Conservation (phyloP, 2,797 vertebrate genomes). For the Hydrocynus forskahlii region DNA sequence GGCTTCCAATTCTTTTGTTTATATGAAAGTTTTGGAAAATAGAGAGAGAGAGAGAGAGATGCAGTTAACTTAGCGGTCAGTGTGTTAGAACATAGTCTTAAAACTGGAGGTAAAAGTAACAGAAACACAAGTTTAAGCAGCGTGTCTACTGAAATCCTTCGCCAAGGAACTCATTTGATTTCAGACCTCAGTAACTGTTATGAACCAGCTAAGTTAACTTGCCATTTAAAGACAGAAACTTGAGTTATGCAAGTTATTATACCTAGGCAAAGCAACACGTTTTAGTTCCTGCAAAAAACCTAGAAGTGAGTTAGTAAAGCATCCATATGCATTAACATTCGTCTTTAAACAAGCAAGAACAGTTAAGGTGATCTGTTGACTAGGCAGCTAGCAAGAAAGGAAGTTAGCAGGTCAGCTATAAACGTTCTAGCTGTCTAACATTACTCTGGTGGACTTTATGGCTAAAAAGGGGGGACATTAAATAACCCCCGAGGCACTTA, state of each 20-base stretch:
- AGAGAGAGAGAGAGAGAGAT: no score
- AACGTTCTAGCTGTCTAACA: not conserved
- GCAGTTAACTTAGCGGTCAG: no score
- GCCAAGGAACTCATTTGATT: not conserved
- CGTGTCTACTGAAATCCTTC: not conserved
- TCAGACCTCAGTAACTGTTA: constrained; percentile 2
- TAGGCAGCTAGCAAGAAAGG: not conserved
- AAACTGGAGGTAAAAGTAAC: constrained; percentile 14
- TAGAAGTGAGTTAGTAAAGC: not conserved
- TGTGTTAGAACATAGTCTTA: no score
- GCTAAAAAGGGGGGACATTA: not conserved
- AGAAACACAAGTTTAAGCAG: no score
- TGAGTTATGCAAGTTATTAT: not conserved
- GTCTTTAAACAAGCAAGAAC: not conserved
- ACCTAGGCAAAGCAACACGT: not conserved
- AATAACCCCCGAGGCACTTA: not conserved
- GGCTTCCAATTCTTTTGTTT: no score
- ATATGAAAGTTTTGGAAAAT: no score
- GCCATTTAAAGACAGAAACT: no score
- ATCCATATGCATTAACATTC: not conserved
- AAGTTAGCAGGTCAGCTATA: not conserved
- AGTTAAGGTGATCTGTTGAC: not conserved
- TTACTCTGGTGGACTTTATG: not conserved
- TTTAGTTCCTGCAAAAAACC: not conserved
- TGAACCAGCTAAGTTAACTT: not conserved